Evolutionary conservation across 1,140 invertebrate genomes (phyloP).

Genomic region (Megalopta genalis): DNA sequence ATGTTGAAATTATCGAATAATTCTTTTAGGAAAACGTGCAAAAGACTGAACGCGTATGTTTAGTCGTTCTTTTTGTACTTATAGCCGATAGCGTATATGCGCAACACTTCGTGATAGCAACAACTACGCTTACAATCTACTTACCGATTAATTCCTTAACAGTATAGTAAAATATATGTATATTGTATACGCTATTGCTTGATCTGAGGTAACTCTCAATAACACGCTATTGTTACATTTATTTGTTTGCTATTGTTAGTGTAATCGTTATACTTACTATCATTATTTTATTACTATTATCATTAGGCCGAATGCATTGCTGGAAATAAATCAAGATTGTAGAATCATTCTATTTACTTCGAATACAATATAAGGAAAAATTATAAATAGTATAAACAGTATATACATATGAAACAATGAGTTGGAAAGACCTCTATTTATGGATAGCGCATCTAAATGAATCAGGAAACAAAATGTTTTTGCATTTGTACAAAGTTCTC

Average conservation of each 20-base stretch:
- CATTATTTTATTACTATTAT: constrained; percentile 30
- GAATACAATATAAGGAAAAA: neutral
- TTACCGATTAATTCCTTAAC: constrained; percentile 50
- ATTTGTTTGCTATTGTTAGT: constrained; percentile 32
- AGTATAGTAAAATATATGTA: constrained; percentile 63
- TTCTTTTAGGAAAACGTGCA: neutral
- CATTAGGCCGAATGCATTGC: constrained; percentile 59
- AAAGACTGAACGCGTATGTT: neutral
- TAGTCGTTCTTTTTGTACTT: neutral
- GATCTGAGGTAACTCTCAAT: constrained; percentile 57
- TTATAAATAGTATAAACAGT: neutral
- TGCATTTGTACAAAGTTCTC: neutral
- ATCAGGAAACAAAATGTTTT: neutral
- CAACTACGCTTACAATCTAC: constrained; percentile 41
- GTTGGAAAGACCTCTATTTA: too few relatives aligned
- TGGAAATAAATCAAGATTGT: constrained; percentile 22
- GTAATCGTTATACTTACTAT: constrained; percentile 10
- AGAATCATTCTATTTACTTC: neutral
- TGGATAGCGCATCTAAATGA: constrained; percentile 15
- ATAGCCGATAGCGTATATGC: neutral
- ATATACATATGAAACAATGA: neutral
- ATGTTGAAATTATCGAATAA: neutral
- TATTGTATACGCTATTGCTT: constrained; percentile 66
- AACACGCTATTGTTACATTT: constrained; percentile 46
- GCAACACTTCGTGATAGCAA: constrained; percentile 42